phyloP scores from a whole-genome alignment of 2,113 vertebrate genomes.

The Upupa epops region DNA sequence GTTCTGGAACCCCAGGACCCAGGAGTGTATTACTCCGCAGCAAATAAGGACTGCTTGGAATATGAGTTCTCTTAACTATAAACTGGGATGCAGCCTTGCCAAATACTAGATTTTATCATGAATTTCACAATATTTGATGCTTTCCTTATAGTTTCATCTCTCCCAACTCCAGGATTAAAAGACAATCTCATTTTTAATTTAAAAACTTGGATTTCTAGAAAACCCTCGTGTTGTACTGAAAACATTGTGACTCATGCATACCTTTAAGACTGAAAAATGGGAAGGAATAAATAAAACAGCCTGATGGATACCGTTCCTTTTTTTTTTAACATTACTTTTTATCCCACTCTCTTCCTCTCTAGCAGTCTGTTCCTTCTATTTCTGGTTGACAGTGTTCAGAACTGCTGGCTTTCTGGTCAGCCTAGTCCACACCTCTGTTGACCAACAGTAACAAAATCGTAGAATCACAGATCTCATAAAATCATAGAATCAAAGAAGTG shows the following conservation, averaged over 20 bases:
- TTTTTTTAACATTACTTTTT: background rate
- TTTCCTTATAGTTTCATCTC: background rate
- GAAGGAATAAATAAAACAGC: background rate
- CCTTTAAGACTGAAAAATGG: background rate
- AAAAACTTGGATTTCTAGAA: background rate
- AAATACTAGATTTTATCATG: background rate
- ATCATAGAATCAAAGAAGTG: background rate
- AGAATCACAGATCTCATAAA: background rate
- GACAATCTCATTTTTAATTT: background rate
- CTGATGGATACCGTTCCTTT: background rate
- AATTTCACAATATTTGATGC: background rate
- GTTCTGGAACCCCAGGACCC: slow-evolving; percentile 10
- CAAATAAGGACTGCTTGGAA: slow-evolving; percentile 17
- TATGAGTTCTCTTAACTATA: background rate
- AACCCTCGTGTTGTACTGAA: background rate
- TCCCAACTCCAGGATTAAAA: background rate
- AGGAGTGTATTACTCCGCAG: background rate
- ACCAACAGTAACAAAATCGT: background rate
- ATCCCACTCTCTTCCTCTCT: background rate
- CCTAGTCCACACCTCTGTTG: background rate
- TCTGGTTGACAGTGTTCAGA: background rate
- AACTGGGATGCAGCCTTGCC: background rate
- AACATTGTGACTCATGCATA: background rate
- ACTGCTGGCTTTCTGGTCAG: background rate
- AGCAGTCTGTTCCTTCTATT: background rate